Evolutionary conservation across 2,113 vertebrate species (phyloP).

Genomic region (Sminthopsis crassicaudata): DNA sequence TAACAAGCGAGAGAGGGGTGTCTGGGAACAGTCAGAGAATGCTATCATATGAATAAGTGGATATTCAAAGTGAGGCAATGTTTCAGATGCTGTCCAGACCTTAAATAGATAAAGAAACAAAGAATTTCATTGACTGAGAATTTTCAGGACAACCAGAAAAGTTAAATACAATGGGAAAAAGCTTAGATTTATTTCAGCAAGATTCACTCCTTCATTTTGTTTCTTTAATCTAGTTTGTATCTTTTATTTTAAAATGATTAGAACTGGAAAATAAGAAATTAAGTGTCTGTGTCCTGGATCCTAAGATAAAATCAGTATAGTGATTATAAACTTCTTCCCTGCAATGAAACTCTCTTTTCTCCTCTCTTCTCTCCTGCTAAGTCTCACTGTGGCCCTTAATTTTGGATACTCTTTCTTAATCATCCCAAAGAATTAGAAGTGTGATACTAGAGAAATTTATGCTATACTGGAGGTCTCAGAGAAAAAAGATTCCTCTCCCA

Average conservation of each 20-base stretch:
- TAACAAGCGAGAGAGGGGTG: background rate
- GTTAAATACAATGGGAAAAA: background rate
- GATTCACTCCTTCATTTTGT: constrained; percentile 4
- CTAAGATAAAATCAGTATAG: too few species aligned
- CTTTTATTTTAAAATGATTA: background rate
- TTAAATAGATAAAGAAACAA: background rate
- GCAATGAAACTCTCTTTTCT: background rate
- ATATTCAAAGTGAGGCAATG: background rate
- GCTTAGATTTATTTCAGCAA: background rate
- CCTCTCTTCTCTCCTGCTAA: background rate
- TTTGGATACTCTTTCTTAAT: background rate
- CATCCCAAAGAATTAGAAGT: background rate
- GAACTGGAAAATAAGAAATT: background rate
- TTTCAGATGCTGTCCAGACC: background rate
- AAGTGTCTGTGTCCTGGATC: background rate
- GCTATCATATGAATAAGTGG: background rate
- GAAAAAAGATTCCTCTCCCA: background rate
- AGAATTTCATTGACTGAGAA: background rate
- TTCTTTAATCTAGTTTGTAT: constrained; percentile 19
- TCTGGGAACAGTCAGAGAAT: background rate
- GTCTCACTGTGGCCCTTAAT: background rate
- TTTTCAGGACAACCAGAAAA: background rate
- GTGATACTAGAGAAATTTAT: background rate
- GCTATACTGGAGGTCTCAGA: background rate
- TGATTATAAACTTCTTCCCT: too few species aligned